Percentiles rank a stretch among this genome's conserved stretches.
Conservation (phyloP, 2,797 vertebrate species). For the Lacerta agilis region DNA sequence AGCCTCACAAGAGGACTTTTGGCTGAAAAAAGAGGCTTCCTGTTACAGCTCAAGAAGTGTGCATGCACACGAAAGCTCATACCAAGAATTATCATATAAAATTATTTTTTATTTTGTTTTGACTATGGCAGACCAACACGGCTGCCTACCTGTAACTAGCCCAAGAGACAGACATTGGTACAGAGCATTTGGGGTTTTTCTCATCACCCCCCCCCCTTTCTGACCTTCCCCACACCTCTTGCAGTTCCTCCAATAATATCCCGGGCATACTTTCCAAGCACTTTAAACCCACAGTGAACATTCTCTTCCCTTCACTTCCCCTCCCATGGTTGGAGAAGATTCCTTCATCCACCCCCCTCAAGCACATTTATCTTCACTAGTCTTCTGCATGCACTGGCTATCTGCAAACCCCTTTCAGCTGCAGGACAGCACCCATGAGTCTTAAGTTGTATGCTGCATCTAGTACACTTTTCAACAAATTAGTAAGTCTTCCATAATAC, state of each 20-base stretch:
- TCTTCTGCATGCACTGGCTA: no score
- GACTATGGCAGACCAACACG: no score
- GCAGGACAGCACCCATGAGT: no score
- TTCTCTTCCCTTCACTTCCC: background rate
- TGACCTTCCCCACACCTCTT: background rate
- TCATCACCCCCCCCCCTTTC: background rate
- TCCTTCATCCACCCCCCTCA: background rate
- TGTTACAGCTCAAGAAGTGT: background rate
- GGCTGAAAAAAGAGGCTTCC: slow-evolving; percentile 70
- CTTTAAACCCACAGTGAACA: background rate
- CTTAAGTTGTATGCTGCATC: background rate
- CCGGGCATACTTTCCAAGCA: background rate
- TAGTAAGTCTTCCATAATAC: background rate
- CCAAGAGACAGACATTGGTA: background rate
- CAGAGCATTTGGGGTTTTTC: background rate
- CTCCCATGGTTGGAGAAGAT: background rate
- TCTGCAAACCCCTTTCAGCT: no score
- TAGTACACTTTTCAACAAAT: background rate
- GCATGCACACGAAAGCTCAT: no score
- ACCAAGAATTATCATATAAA: no score
- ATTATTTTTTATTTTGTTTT: no score
- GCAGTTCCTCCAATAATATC: background rate
- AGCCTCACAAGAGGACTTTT: slow-evolving; percentile 70
- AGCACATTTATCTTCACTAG: background rate
- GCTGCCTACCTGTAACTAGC: no score